phyloP scores from a whole-genome alignment of 2,113 vertebrate genomes.

The Sula dactylatra region DNA sequence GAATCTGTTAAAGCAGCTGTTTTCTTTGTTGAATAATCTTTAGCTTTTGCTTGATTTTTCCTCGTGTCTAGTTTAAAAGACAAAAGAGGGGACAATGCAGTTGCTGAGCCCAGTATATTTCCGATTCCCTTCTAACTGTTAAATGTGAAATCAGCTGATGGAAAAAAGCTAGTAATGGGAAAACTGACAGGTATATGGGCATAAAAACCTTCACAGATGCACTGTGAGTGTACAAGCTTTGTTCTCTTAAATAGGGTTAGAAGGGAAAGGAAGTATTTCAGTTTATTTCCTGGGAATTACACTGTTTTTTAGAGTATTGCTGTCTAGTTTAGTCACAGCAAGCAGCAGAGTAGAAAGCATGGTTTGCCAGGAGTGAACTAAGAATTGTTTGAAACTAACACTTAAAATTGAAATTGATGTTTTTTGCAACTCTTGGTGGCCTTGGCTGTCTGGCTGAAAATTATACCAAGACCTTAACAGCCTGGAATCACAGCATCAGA shows the following conservation, averaged over 20 bases:
- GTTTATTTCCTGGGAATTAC: background rate
- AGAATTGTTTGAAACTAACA: background rate
- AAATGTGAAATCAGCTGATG: background rate
- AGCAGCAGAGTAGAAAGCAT: background rate
- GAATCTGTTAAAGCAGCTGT: background rate
- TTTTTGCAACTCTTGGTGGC: background rate
- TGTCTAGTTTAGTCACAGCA: background rate
- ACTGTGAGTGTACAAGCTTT: background rate
- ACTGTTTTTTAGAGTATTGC: background rate
- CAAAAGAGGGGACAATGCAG: background rate
- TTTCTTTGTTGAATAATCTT: background rate
- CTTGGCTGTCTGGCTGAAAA: background rate
- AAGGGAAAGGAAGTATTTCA: background rate
- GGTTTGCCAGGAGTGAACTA: background rate
- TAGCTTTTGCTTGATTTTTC: background rate
- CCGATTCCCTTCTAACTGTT: background rate
- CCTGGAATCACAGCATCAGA: background rate
- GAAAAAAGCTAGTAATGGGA: background rate
- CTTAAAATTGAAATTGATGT: background rate
- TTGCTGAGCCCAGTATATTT: background rate
- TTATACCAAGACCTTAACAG: background rate
- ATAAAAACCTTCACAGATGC: background rate
- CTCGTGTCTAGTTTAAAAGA: background rate
- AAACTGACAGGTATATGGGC: background rate
- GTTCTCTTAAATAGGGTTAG: background rate